Evolutionary conservation across 2,797 vertebrate genomes (phyloP).

Genomic region (Florisuga fusca): DNA sequence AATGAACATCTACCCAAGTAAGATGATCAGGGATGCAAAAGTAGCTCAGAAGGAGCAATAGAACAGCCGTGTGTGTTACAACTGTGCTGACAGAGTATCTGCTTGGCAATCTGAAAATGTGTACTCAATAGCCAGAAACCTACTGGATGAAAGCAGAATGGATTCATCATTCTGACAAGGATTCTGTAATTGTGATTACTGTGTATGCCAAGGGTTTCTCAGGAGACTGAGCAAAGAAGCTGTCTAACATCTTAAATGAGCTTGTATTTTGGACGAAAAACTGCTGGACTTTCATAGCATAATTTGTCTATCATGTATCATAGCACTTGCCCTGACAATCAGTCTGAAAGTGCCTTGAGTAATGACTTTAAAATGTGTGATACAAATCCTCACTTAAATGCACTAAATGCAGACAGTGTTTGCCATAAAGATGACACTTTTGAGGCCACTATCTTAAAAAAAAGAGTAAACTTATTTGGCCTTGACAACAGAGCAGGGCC

Average conservation of each 20-base stretch:
- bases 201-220: neutral
- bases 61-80: neutral
- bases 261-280: neutral
- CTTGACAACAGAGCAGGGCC: neutral
- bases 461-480: conserved; percentile 95
- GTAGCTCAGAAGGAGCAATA: neutral
- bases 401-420: conserved; percentile 91
- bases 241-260: neutral
- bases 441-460: conserved; percentile 89
- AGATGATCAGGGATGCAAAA: neutral
- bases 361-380: conserved; percentile 96
- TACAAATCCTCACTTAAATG: conserved; percentile 95
- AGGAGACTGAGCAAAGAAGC: neutral
- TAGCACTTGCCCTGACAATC: conserved; percentile 62
- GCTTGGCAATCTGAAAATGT: neutral
- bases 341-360: conserved; percentile 97
- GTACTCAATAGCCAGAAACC: neutral
- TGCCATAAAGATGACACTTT: conserved; percentile 88
- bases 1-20: neutral
- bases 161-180: neutral
- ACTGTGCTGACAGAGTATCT: neutral
- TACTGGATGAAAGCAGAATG: conserved; percentile 40
- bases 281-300: neutral
- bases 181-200: neutral
- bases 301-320: neutral